Evolutionary conservation across 2,797 vertebrate genomes (phyloP), one percentile per base, ranked within the genome.

Genomic region (Poecilia picta): DNA sequence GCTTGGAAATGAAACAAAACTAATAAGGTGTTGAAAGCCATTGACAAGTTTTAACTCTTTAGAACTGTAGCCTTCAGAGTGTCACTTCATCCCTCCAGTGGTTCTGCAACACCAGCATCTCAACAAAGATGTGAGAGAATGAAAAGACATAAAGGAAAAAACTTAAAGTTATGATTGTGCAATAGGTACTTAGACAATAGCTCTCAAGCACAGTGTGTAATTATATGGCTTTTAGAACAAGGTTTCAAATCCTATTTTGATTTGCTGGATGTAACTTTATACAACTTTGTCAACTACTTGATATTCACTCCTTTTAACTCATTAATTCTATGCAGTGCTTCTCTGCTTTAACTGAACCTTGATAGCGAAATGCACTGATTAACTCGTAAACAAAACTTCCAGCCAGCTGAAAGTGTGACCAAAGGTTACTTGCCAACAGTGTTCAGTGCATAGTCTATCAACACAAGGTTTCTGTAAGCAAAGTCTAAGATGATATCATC

Each of bases 341-440:
- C 68, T 39, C 15, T 23, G 66, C 55, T 82, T 81, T 36, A 84
- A 72, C 33, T 71, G 47, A 78, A 77, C 64, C 1, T 10, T 66
- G 64, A 79, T 28, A 62, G 18, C 66, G 18, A 43, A 20, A 36
- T 51, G 55, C 33, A 55, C 39, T 82, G 25, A 83, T 68, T 73
- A 78, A 80, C 74, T 31, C 45, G 45, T 64, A 76, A 86, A 87
- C 70, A 70, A 5, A 85, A 18, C 64, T 18, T 82, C 74, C 46
- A 72, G 46, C 62, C 70, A 53, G 72, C 13, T 71, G 41, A n/a
- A 55, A 55, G 59, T 33, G n/a, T 72, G 89, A 75, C 85, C 87
- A 91, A 90, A 78, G 86, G 85, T 93, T 85, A 81, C 77, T 23
- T 85, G 85, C 89, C 80, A 88, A 89, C 88, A 86, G 5, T 23